Evolutionary conservation across 2,888 invertebrate genomes (phyloP).

Genomic region (Agrotis ipsilon): DNA sequence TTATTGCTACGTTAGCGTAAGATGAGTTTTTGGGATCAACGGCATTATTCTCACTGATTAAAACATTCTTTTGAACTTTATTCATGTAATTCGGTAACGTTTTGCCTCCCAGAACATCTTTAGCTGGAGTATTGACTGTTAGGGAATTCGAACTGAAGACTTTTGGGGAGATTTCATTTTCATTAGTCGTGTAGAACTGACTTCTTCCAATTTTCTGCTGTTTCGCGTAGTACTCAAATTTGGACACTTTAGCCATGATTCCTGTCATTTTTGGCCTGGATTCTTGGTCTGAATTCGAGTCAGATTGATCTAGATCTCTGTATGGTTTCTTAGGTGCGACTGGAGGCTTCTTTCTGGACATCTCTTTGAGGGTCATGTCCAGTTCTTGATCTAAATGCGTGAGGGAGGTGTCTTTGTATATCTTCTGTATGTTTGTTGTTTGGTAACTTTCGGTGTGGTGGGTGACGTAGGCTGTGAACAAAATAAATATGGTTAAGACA

Average conservation of each 20-base stretch:
- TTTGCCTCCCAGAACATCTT: constrained; percentile 94
- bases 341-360: constrained; percentile 92
- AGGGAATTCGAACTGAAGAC: constrained; percentile 95
- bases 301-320: constrained; percentile 86
- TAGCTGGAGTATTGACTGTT: constrained; percentile 95
- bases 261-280: constrained; percentile 84
- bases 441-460: constrained; percentile 74
- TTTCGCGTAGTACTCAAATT: constrained; percentile 95
- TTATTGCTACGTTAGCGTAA: constrained; percentile 84
- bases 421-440: constrained; percentile 73
- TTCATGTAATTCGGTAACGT: constrained; percentile 92
- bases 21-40: constrained; percentile 83
- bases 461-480: constrained; percentile 80
- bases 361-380: constrained; percentile 86
- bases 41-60: constrained; percentile 81
- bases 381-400: constrained; percentile 86
- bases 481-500: too few relatives aligned
- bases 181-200: constrained; percentile 85
- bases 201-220: constrained; percentile 90
- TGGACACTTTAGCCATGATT: constrained; percentile 94
- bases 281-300: constrained; percentile 89
- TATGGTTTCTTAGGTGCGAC: constrained; percentile 92
- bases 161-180: constrained; percentile 93
- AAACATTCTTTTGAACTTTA: constrained; percentile 83
- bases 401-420: constrained; percentile 83